Base-by-base conservation (phyloP, 2,888 invertebrate species). In the Agriopis marginaria region DNA sequence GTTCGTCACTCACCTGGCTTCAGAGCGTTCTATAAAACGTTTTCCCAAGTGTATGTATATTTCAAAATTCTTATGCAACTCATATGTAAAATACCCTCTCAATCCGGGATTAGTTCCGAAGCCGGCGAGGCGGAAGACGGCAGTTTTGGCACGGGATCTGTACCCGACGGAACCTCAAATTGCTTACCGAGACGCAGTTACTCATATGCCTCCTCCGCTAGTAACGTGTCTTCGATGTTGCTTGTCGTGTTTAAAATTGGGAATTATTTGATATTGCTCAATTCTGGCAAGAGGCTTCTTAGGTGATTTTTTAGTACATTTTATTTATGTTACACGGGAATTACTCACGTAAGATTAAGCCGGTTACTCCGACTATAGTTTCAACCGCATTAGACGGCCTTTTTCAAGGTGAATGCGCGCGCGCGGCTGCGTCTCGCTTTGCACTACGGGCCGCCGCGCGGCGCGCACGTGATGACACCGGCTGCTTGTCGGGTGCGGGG, bases 151-250 rank as follows among this genome's bases (percentile, higher is more conserved):
- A 92, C 82, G 67, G 79, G 79, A 79, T 80, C 80, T 71, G 75
- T 77, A 75, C 83, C 80, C 83, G 86, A 83, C 86, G 85, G 88
- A 91, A 89, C 91, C 89, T 86, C 89, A 91, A 91, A 92, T 92
- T 90, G 90, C 91, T 86, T 79, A 86, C 87, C 77, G 86, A 90
- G 89, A 90, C 91, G 79, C 80, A 82, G 83, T 93, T 89, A 89
- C 88, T 93, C 89, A 92, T 88, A 85, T 79, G 86, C 85, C 77
- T 85, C 84, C 85, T 80, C 79, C 79, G 82, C 79, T 81, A 83
- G 81, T 23, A 23, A 23, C 17, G 17, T 83, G 81, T 85, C 83
- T 71, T 74, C 60, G 69, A 73, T 81, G 91, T 83, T 68, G 80
- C 81, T 69, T 87, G 49, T 50, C 64, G 58, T 74, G 67, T 42